Percentiles rank a stretch among this genome's conserved stretches.
Evolutionary conservation across 2,888 invertebrate species (phyloP).

Genomic region (Muschampia plurimacula): DNA sequence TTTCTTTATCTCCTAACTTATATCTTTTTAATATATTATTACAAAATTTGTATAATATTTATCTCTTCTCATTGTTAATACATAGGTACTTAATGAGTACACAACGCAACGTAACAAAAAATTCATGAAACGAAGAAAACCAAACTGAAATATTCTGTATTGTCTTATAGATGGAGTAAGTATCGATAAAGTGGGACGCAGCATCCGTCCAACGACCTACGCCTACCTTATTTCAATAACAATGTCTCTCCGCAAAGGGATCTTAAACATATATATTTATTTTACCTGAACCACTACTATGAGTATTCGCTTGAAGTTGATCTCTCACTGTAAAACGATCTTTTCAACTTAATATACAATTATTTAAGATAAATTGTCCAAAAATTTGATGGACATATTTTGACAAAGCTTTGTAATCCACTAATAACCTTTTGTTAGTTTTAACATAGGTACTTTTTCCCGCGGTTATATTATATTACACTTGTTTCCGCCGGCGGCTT

Average conservation of each 20-base stretch:
- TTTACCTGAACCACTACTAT: slow-evolving; percentile 34
- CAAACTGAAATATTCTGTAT: slow-evolving; percentile 44
- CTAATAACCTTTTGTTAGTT: too few species aligned
- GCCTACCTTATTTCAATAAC: slow-evolving; percentile 77
- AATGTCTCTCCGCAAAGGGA: slow-evolving; percentile 66
- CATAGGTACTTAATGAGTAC: too few species aligned
- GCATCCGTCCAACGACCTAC: slow-evolving; percentile 52
- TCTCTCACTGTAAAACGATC: neutral
- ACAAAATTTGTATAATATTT: too few species aligned
- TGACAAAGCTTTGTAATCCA: too few species aligned
- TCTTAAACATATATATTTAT: slow-evolving; percentile 59
- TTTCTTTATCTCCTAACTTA: too few species aligned
- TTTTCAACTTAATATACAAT: neutral
- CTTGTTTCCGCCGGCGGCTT: too few species aligned
- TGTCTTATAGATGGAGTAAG: slow-evolving; percentile 64
- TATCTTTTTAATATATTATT: too few species aligned
- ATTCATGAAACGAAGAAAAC: slow-evolving; percentile 15
- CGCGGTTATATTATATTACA: too few species aligned
- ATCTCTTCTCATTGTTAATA: too few species aligned
- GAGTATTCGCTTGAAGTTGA: neutral
- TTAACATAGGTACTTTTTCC: too few species aligned
- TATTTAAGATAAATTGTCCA: too few species aligned
- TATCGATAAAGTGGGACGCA: slow-evolving; percentile 64
- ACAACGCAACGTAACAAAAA: slow-evolving; percentile 6
- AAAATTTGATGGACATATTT: too few species aligned